A percentile compares a stretch with the other conserved stretches of the same genome.
Conservation (phyloP, 1,140 invertebrate genomes). For the Drosophila nigrodunni region DNA sequence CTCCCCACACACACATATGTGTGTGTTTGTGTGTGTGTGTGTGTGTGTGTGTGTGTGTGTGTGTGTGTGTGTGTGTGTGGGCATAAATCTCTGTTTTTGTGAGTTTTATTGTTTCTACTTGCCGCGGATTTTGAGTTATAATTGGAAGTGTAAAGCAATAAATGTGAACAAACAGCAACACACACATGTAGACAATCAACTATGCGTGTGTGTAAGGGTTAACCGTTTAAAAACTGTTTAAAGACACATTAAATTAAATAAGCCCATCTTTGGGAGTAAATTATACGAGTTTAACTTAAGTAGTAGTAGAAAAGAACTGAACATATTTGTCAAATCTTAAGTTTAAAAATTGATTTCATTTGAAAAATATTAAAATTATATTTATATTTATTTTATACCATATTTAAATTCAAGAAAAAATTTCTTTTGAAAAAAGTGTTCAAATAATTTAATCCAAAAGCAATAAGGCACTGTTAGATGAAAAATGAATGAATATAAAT, state of each 20-base stretch:
- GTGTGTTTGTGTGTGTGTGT: constrained; percentile 20
- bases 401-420: no score
- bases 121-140: constrained; percentile 75
- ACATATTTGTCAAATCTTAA: no score
- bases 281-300: no score
- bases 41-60: constrained; percentile 43
- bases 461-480: no score
- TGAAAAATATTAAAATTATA: no score
- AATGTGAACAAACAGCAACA: constrained; percentile 43
- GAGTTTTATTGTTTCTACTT: constrained; percentile 75
- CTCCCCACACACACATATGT: constrained; percentile 20
- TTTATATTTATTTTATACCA: no score
- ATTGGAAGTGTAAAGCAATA: constrained; percentile 81
- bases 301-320: no score
- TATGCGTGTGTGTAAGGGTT: neutral
- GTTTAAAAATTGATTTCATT: no score
- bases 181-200: neutral
- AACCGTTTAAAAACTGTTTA: neutral
- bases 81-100: constrained; percentile 70
- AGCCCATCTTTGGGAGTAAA: neutral
- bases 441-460: no score
- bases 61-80: constrained; percentile 49
- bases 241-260: neutral
- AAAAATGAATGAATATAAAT: no score
- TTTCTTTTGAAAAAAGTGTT: no score